Percentiles rank a stretch among this genome's conserved stretches.
Conservation (phyloP, 2,797 vertebrate species). For the Sarcophilus harrisii region DNA sequence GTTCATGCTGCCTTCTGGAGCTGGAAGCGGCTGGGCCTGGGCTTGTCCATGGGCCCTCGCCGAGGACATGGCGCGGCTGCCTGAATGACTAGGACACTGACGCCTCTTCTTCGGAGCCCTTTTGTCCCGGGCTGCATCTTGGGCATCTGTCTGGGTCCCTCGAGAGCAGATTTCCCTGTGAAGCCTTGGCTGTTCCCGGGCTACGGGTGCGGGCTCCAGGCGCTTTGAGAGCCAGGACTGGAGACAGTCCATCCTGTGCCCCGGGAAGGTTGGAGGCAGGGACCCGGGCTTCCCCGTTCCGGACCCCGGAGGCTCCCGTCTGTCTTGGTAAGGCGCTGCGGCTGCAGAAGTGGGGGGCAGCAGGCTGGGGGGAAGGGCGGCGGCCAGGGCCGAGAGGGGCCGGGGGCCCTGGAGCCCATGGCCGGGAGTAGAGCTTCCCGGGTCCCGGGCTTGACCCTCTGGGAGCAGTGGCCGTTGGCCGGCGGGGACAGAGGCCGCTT, state of each 20-base stretch:
- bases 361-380: slow-evolving; percentile 83
- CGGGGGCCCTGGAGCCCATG: slow-evolving; percentile 87
- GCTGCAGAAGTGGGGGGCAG: slow-evolving; percentile 88
- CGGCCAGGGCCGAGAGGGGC: slow-evolving; percentile 74
- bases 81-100: slow-evolving; percentile 92
- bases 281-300: slow-evolving; percentile 78
- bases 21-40: too few relatives aligned
- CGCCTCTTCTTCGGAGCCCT: slow-evolving; percentile 91
- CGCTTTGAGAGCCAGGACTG: slow-evolving; percentile 89
- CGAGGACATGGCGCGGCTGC: slow-evolving; percentile 82
- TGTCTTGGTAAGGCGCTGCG: slow-evolving; percentile 89
- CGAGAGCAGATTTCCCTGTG: not conserved
- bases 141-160: slow-evolving; percentile 85
- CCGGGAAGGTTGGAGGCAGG: slow-evolving; percentile 83
- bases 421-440: slow-evolving; percentile 82
- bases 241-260: slow-evolving; percentile 84
- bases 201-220: slow-evolving; percentile 62
- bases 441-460: not conserved
- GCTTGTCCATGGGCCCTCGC: rapidly evolving
- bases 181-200: too few relatives aligned
- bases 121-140: slow-evolving; percentile 92
- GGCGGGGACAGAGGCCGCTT: not conserved
- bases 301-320: slow-evolving; percentile 85
- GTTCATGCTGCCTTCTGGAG: not conserved
- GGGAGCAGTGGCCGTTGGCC: not conserved